Percentiles rank a stretch among this genome's conserved stretches.
Conservation (phyloP, 1,140 invertebrate species). For the Littorina saxatilis region DNA sequence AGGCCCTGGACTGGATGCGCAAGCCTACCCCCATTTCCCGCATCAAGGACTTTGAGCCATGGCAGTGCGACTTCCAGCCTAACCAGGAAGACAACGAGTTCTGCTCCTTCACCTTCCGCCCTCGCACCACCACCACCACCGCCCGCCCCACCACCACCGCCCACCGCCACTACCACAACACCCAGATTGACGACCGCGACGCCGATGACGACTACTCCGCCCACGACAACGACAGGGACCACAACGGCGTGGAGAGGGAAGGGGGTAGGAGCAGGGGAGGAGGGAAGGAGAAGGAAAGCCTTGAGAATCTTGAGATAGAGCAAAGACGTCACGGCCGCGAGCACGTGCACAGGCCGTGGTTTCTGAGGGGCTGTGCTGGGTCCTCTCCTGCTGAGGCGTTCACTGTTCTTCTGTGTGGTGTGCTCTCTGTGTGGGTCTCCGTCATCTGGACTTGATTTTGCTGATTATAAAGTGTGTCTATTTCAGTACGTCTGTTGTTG, state of each 20-base stretch:
- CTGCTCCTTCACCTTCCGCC: conserved; percentile 49
- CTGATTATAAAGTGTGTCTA: too few species aligned
- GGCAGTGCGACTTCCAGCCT: conserved; percentile 52
- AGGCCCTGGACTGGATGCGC: conserved; percentile 63
- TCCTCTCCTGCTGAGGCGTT: too few species aligned
- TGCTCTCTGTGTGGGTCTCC: not conserved
- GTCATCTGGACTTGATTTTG: not conserved
- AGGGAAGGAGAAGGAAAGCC: not conserved
- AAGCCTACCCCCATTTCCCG: conserved; percentile 53
- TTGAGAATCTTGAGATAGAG: not conserved
- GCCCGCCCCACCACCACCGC: not conserved
- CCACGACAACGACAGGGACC: conserved; percentile 1
- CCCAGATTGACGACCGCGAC: conserved; percentile 3
- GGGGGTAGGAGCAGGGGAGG: not conserved
- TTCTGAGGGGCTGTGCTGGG: conserved; percentile 31
- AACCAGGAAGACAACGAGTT: conserved; percentile 44
- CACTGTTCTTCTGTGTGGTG: not conserved
- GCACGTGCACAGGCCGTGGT: conserved; percentile 45
- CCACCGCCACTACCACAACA: not conserved
- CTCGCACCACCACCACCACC: conserved; percentile 18
- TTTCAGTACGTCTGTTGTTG: too few species aligned
- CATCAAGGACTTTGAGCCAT: conserved; percentile 54
- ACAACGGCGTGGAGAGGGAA: not conserved
- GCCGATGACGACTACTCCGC: conserved; percentile 7
- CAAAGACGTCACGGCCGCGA: not conserved